Evolutionary conservation across 2,113 vertebrate genomes (phyloP).

Genomic region (Phalacrocorax brasilianus): DNA sequence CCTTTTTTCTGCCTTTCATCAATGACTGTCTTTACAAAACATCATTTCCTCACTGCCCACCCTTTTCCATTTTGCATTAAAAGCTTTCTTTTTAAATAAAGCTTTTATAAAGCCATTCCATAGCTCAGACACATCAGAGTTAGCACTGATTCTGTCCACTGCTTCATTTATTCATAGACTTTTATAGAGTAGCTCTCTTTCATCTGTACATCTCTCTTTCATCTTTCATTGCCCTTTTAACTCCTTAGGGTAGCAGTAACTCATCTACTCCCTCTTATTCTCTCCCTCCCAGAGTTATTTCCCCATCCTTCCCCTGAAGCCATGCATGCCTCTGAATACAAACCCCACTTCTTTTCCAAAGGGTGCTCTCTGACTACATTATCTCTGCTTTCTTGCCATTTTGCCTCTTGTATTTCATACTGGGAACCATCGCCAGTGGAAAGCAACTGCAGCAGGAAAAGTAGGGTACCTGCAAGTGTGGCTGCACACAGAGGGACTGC

Average conservation of each 20-base stretch:
- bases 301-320: neutral
- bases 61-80: slow-evolving; percentile 36
- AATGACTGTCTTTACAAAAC: slow-evolving; percentile 1
- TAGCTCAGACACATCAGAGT: neutral
- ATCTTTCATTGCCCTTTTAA: slow-evolving; percentile 47
- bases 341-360: neutral
- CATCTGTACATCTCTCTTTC: slow-evolving; percentile 18
- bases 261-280: neutral
- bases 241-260: neutral
- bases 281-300: neutral
- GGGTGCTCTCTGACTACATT: neutral
- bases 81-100: slow-evolving; percentile 38
- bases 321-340: neutral
- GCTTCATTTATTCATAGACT: slow-evolving; percentile 43
- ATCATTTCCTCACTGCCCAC: neutral
- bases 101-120: slow-evolving; percentile 42
- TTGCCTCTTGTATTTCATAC: neutral
- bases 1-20: slow-evolving; percentile 24
- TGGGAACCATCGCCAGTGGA: accelerated
- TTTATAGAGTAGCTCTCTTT: slow-evolving; percentile 18
- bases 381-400: neutral
- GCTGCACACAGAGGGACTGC: accelerated
- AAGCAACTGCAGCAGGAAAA: neutral
- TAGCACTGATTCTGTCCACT: neutral
- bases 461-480: neutral